Evolutionary conservation across 1,140 invertebrate species (phyloP).

Genomic region (Dendroctonus valens): DNA sequence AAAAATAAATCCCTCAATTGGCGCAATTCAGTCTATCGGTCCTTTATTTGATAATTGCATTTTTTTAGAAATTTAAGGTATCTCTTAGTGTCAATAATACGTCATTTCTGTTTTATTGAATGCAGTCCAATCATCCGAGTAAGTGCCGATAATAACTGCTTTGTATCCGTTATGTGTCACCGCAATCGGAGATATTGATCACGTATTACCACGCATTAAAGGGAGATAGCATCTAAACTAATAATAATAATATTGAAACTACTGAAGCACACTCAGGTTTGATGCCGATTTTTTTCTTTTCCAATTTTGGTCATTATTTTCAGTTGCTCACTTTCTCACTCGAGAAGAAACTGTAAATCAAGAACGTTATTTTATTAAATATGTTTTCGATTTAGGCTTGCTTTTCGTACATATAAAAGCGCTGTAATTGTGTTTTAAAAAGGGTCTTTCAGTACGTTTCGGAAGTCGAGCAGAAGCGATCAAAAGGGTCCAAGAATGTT

Average conservation of each 20-base stretch:
- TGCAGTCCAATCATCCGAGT: background rate
- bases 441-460: conserved; percentile 12
- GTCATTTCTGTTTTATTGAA: conserved; percentile 1
- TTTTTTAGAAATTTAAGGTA: background rate
- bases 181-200: background rate
- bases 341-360: no score
- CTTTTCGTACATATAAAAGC: background rate
- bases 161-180: background rate
- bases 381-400: background rate
- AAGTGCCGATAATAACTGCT: background rate
- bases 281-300: no score
- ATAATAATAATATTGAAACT: background rate
- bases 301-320: no score
- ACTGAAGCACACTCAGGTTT: background rate
- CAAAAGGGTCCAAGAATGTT: conserved; percentile 29
- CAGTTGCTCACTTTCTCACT: no score
- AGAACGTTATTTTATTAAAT: background rate
- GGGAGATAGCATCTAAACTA: background rate
- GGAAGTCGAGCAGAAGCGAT: conserved; percentile 21
- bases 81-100: background rate
- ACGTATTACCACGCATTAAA: background rate
- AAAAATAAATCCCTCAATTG: background rate
- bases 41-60: background rate
- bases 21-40: conserved; percentile 8
- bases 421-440: conserved; percentile 28